phyloP scores from a whole-genome alignment of 2,113 vertebrate genomes.

The Tapirus terrestris region DNA sequence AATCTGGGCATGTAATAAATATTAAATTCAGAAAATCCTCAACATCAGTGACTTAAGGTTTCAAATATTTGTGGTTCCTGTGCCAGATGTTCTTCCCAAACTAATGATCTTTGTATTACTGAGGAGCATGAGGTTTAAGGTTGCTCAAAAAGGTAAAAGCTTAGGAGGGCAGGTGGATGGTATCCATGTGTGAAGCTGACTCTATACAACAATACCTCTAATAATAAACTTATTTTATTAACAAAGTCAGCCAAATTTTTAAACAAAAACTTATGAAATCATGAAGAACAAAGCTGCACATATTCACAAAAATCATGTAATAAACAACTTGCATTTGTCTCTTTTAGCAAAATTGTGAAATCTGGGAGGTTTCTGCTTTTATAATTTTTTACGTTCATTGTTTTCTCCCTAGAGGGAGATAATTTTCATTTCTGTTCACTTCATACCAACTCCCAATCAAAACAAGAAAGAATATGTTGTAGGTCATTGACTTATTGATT shows the following conservation, averaged over 20 bases:
- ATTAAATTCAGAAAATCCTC: background rate
- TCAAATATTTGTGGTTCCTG: background rate
- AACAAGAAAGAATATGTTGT: background rate
- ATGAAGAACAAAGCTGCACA: background rate
- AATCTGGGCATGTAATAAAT: background rate
- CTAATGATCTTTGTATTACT: background rate
- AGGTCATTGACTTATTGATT: background rate
- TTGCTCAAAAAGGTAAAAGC: background rate
- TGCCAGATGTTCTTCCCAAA: background rate
- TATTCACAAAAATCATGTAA: background rate
- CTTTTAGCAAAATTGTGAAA: constrained; percentile 15
- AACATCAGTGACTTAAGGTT: background rate
- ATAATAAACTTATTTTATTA: background rate
- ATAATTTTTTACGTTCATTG: background rate
- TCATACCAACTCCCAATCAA: background rate
- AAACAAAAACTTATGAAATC: constrained; percentile 13
- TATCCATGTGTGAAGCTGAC: background rate
- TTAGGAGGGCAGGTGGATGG: background rate
- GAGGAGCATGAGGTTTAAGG: background rate
- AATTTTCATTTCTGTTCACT: background rate
- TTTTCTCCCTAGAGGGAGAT: background rate
- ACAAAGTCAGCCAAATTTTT: background rate
- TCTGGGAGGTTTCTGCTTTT: background rate
- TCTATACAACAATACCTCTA: background rate
- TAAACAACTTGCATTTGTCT: constrained; percentile 23